Percentiles rank a stretch among this genome's conserved stretches.
Conservation (phyloP, 2,888 invertebrate species). For the Nezara viridula region DNA sequence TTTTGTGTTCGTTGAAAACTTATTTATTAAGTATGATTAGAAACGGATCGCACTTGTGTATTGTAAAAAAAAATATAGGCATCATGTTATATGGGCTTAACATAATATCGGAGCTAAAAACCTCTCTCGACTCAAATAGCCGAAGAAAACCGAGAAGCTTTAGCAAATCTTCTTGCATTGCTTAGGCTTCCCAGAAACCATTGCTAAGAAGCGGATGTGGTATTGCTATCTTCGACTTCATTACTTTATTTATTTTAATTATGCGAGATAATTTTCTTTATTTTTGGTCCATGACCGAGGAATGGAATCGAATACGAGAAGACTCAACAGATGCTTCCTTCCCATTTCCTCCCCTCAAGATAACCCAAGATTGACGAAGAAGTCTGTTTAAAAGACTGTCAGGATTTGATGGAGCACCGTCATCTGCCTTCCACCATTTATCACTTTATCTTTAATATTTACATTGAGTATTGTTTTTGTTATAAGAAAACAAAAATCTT, state of each 20-base stretch:
- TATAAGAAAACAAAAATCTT: too few species aligned
- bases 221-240: neutral
- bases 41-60: too few species aligned
- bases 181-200: slow-evolving; percentile 17
- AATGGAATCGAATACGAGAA: neutral
- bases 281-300: neutral
- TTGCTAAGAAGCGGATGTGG: neutral
- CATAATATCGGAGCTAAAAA: neutral
- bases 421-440: neutral
- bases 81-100: neutral
- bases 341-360: neutral
- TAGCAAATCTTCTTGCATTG: neutral
- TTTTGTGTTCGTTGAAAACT: too few species aligned
- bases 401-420: slow-evolving; percentile 7
- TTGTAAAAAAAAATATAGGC: too few species aligned
- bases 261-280: neutral
- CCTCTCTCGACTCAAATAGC: neutral
- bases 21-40: too few species aligned
- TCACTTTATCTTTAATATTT: neutral
- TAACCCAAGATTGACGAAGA: slow-evolving; percentile 38
- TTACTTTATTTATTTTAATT: neutral
- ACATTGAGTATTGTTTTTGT: neutral
- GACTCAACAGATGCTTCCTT: neutral
- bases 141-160: neutral
- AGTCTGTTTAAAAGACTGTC: neutral